Evolutionary conservation across 2,113 vertebrate genomes (phyloP), one percentile per base, ranked within the genome.

Genomic region (Apaloderma vittatum): DNA sequence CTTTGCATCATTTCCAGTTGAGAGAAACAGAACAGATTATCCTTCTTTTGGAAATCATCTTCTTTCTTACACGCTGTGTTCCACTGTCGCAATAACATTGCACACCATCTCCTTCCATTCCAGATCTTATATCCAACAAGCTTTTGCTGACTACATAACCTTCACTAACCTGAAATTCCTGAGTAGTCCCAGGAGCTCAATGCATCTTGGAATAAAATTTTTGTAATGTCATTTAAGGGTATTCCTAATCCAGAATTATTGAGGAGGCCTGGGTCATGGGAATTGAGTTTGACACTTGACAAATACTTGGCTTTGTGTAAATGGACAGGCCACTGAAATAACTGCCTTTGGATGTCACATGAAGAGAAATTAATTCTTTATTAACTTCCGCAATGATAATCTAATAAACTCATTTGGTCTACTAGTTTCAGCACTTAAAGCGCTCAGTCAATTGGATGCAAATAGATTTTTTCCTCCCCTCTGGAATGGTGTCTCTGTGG

Each of bases 261-360:
- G 98, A 97, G 96, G 98, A 98, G 99, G 98, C 97, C 96, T 97
- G 98, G 95, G 97, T 97, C 93, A 96, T 97, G 98, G 98, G 98
- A 99, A 99, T 98, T 96, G 98, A 96, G 98, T 97, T 96, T 98
- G 99, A 99, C 99, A 99, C 98, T 98, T 99, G 99, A 99, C 99
- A 99, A 99, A 99, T 99, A 99, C 99, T 98, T 99, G 98, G 98
- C 98, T 99, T 99, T 99, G 99, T 99, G 98, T 98, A 99, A 99
- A 99, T 98, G 98, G 99, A 99, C 99, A 99, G 98, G 98, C 97
- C 98, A 97, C 97, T 98, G 98, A 97, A 98, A 98, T 98, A 98
- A 98, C 98, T 98, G 97, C 98, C 98, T 98, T 98, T 98, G 94
- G 97, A 93, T 98, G 98, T 98, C 98, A 99, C 98, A 99, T 97